Percentiles rank a stretch among this genome's conserved stretches.
phyloP scores from a whole-genome alignment of 2,888 invertebrate species.

The Pasiphila rectangulata region DNA sequence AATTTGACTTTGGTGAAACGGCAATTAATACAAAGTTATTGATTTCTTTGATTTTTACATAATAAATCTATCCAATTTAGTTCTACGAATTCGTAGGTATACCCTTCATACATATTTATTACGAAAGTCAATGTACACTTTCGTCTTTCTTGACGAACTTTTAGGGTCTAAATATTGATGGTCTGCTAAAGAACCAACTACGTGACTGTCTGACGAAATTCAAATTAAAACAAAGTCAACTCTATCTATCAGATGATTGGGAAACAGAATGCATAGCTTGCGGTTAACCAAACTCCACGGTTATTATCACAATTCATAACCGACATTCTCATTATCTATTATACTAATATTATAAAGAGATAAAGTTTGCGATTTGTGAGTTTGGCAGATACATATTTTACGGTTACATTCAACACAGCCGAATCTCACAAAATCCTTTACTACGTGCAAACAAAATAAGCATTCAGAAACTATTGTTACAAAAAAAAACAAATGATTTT shows the following conservation, averaged over 20 bases:
- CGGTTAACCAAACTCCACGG: slow-evolving; percentile 14
- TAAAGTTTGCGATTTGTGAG: too few relatives aligned
- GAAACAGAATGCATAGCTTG: background rate
- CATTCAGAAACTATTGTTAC: too few relatives aligned
- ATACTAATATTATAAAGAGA: too few relatives aligned
- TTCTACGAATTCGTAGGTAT: background rate
- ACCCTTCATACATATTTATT: background rate
- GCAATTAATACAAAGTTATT: background rate
- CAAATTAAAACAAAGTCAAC: background rate
- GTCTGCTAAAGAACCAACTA: too few relatives aligned
- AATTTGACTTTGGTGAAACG: background rate
- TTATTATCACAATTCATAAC: too few relatives aligned
- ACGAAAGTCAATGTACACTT: background rate
- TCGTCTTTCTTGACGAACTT: background rate
- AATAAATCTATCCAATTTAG: too few relatives aligned
- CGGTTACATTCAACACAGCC: background rate
- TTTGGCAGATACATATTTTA: too few relatives aligned
- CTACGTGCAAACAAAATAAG: too few relatives aligned
- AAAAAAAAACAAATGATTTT: too few relatives aligned
- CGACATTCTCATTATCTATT: too few relatives aligned
- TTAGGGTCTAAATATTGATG: too few relatives aligned
- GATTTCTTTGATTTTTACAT: too few relatives aligned
- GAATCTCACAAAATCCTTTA: background rate
- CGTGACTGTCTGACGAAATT: background rate
- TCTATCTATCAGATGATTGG: background rate